These are phyloP conservation scores for Oeneis ivallda DNA, from an alignment of 2,888 invertebrate genomes.

Conservation along the genomic window DNA sequence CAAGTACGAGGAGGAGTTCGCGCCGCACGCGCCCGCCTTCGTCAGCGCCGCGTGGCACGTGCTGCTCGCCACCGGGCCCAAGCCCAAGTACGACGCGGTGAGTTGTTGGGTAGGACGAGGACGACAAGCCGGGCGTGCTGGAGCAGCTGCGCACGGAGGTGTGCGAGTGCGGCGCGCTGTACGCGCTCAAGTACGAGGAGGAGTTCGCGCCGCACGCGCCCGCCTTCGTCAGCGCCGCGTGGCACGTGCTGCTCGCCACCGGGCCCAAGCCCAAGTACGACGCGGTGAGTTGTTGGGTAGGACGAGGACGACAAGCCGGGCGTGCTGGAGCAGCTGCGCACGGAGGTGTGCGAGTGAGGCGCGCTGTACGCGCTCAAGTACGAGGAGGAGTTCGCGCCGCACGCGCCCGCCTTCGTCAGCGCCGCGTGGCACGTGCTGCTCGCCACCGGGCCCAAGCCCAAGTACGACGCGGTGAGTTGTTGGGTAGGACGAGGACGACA, in stretches of 20 bases:
- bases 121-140: slow-evolving; percentile 92
- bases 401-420: slow-evolving; percentile 95
- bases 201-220: slow-evolving; percentile 95
- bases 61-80: slow-evolving; percentile 90
- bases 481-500: slow-evolving; percentile 91
- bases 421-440: slow-evolving; percentile 96
- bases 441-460: slow-evolving; percentile 90
- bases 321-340: slow-evolving; percentile 93
- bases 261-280: slow-evolving; percentile 94
- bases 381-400: slow-evolving; percentile 97
- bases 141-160: slow-evolving; percentile 97
- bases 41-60: slow-evolving; percentile 97
- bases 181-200: slow-evolving; percentile 98
- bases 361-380: slow-evolving; percentile 98
- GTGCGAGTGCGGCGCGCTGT: slow-evolving; percentile 96
- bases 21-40: slow-evolving; percentile 92
- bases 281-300: slow-evolving; percentile 87
- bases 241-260: slow-evolving; percentile 94
- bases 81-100: slow-evolving; percentile 95
- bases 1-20: slow-evolving; percentile 99
- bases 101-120: too few species aligned
- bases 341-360: slow-evolving; percentile 98
- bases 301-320: slow-evolving; percentile 93
- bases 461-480: slow-evolving; percentile 94
- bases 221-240: slow-evolving; percentile 96